These are phyloP conservation scores for Drosophila pseudoananassae DNA, from an alignment of 1,140 invertebrate genomes.

Conservation along the genomic window DNA sequence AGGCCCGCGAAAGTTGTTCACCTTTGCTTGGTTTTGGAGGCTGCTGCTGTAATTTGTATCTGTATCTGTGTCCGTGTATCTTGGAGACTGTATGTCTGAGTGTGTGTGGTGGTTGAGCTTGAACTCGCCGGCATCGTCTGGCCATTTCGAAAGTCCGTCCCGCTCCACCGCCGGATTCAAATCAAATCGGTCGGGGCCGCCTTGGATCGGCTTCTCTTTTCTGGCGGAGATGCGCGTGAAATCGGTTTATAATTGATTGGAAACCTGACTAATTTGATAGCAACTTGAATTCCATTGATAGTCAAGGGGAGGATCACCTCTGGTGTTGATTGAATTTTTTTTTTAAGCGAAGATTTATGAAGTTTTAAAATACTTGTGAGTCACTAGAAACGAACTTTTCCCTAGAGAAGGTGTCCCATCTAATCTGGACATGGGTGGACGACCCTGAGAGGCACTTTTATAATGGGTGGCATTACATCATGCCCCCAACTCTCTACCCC, in stretches of 20 bases:
- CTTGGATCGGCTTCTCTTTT: slow-evolving; percentile 1
- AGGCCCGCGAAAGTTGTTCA: slow-evolving; percentile 75
- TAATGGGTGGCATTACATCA: slow-evolving; percentile 44
- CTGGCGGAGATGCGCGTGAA: slow-evolving; percentile 45
- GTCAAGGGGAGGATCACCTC: background rate
- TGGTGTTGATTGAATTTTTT: slow-evolving; percentile 27
- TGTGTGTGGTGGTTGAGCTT: slow-evolving; percentile 53
- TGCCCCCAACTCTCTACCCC: background rate
- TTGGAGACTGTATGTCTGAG: slow-evolving; percentile 6
- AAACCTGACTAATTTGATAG: slow-evolving; percentile 41
- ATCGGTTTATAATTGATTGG: slow-evolving; percentile 52
- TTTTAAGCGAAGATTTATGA: background rate
- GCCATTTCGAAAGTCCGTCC: slow-evolving; percentile 70
- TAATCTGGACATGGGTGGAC: slow-evolving; percentile 17
- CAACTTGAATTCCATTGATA: slow-evolving; percentile 36
- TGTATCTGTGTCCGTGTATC: slow-evolving; percentile 51
- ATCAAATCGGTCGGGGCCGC: slow-evolving; percentile 12
- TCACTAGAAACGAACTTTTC: background rate
- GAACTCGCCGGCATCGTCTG: slow-evolving; percentile 56
- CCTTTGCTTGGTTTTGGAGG: slow-evolving; percentile 73
- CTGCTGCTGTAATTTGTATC: slow-evolving; percentile 58
- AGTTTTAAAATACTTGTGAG: background rate
- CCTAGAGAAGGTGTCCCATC: slow-evolving; percentile 2
- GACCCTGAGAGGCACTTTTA: slow-evolving; percentile 9
- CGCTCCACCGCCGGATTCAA: slow-evolving; percentile 13